Conservation (phyloP, 2,888 invertebrate genomes). For the Exocentrus adspersus region DNA sequence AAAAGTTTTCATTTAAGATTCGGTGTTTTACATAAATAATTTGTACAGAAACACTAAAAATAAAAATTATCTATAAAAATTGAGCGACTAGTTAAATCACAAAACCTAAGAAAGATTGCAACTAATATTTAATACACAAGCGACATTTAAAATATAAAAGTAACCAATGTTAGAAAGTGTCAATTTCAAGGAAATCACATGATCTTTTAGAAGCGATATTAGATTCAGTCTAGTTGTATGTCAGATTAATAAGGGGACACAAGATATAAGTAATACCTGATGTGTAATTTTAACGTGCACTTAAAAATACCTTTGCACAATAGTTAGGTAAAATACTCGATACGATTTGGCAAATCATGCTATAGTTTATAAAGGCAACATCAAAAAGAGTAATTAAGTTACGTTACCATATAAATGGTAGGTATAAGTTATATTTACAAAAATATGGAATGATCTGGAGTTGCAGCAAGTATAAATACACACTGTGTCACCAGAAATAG, state of each 20-base stretch:
- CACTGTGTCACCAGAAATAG: background rate
- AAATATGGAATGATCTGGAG: slow-evolving; percentile 36
- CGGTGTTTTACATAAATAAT: slow-evolving; percentile 47
- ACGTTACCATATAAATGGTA: slow-evolving; percentile 23
- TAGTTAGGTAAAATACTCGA: slow-evolving; percentile 9
- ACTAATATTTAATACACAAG: slow-evolving; percentile 46
- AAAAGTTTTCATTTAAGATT: slow-evolving; percentile 20
- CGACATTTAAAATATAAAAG: slow-evolving; percentile 28
- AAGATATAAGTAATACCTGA: slow-evolving; percentile 11
- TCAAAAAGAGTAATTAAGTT: slow-evolving; percentile 10
- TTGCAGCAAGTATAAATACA: slow-evolving; percentile 24
- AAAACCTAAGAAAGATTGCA: slow-evolving; percentile 57
- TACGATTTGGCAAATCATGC: slow-evolving; percentile 25
- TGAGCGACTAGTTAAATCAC: slow-evolving; percentile 63
- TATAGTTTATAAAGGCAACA: slow-evolving; percentile 26
- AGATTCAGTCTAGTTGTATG: slow-evolving; percentile 39
- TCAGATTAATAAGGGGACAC: slow-evolving; percentile 33
- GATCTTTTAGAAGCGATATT: slow-evolving; percentile 29
- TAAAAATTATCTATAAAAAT: slow-evolving; percentile 44
- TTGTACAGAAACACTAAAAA: slow-evolving; percentile 28
- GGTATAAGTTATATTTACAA: slow-evolving; percentile 36
- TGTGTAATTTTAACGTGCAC: slow-evolving; percentile 13
- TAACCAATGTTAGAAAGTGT: slow-evolving; percentile 18
- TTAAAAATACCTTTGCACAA: slow-evolving; percentile 11
- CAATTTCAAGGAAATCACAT: slow-evolving; percentile 25